Evolutionary conservation across 2,113 vertebrate genomes (phyloP).

Genomic region (Pseudolaguvia tuberculata): DNA sequence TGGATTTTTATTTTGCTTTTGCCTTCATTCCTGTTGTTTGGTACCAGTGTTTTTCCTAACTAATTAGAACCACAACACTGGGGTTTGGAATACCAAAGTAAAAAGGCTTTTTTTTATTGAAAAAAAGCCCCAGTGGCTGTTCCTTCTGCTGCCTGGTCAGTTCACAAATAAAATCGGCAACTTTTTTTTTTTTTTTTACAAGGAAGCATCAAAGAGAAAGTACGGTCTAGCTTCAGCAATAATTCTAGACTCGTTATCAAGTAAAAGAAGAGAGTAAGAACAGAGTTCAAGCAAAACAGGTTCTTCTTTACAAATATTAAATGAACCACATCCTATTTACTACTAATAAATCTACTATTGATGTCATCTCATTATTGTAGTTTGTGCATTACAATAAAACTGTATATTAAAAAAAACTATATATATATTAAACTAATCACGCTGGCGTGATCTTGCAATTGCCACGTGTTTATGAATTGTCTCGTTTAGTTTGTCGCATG

Average conservation of each 20-base stretch:
- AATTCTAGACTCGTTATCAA: slow-evolving; percentile 13
- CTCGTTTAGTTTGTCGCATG: slow-evolving; percentile 12
- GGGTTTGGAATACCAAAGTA: background rate
- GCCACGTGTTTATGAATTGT: slow-evolving; percentile 30
- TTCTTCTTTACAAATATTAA: background rate
- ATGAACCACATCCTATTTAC: background rate
- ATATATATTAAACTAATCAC: slow-evolving; percentile 40
- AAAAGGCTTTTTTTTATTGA: background rate
- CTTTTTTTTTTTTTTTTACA: background rate
- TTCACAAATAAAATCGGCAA: background rate
- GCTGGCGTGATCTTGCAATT: slow-evolving; percentile 56
- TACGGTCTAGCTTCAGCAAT: slow-evolving; percentile 44
- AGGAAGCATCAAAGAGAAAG: background rate
- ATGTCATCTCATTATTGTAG: slow-evolving; percentile 39
- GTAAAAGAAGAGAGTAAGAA: background rate
- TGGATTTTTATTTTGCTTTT: background rate
- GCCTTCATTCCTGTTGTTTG: background rate
- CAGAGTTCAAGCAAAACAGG: background rate
- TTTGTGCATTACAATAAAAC: slow-evolving; percentile 6
- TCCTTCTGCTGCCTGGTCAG: slow-evolving; percentile 1
- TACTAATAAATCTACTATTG: slow-evolving; percentile 31
- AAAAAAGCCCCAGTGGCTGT: no score
- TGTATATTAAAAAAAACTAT: background rate
- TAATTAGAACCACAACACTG: background rate
- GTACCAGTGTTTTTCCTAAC: background rate